Evolutionary conservation across 2,888 invertebrate genomes (phyloP).

Genomic region (Palloptera scutellata): DNA sequence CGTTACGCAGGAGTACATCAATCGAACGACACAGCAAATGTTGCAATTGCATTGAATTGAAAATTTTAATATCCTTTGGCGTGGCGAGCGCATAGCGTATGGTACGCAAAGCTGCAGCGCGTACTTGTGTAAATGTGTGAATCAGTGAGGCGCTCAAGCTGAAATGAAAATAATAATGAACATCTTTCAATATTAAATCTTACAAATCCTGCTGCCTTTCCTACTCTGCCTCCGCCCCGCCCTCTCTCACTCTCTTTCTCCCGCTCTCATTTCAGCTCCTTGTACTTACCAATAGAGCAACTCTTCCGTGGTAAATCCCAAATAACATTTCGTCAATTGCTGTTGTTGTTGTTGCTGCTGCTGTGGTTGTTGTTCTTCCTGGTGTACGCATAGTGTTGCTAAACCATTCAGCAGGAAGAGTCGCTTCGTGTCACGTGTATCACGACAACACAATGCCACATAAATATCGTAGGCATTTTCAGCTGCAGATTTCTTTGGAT

Average conservation of each 20-base stretch:
- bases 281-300: slow-evolving; percentile 78
- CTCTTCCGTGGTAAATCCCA: slow-evolving; percentile 81
- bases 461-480: slow-evolving; percentile 74
- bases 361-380: slow-evolving; percentile 33
- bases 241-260: neutral
- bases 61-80: slow-evolving; percentile 78
- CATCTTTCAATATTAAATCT: neutral
- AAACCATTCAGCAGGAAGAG: slow-evolving; percentile 88
- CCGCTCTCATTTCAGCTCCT: neutral
- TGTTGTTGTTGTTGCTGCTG: slow-evolving; percentile 18
- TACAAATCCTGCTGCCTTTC: too few relatives aligned
- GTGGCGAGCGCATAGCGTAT: slow-evolving; percentile 83
- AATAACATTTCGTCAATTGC: slow-evolving; percentile 48
- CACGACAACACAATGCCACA: slow-evolving; percentile 67
- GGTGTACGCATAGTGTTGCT: slow-evolving; percentile 72
- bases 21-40: slow-evolving; percentile 85
- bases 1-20: slow-evolving; percentile 88
- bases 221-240: neutral
- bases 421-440: slow-evolving; percentile 78
- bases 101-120: slow-evolving; percentile 87
- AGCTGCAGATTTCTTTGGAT: slow-evolving; percentile 69
- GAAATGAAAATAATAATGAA: slow-evolving; percentile 46
- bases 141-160: slow-evolving; percentile 87
- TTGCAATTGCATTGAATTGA: slow-evolving; percentile 84
- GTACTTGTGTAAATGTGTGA: slow-evolving; percentile 87